These are phyloP conservation scores for Spisula subtruncata DNA, from an alignment of 2,888 invertebrate genomes.

Conservation along the genomic window DNA sequence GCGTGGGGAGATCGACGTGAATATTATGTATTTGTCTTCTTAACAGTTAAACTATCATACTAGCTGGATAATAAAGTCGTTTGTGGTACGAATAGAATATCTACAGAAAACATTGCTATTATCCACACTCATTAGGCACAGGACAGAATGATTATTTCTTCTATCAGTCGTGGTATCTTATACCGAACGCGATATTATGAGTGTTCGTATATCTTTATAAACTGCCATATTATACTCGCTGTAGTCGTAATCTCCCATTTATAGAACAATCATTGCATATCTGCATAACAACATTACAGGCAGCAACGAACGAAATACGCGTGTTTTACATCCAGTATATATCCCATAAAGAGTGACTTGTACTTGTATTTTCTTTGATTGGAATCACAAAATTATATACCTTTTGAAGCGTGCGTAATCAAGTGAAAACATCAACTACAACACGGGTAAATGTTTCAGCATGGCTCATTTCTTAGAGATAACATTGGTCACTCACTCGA, in stretches of 20 bases:
- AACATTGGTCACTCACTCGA: not conserved
- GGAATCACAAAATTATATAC: not conserved
- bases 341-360: not conserved
- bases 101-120: not conserved
- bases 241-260: not conserved
- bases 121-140: not conserved
- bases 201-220: not conserved
- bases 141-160: constrained; percentile 1
- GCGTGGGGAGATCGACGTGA: not conserved
- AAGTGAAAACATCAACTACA: not conserved
- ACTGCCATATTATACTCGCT: not conserved
- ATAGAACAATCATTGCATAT: not conserved
- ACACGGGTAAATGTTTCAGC: not conserved
- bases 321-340: not conserved
- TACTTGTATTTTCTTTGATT: not conserved
- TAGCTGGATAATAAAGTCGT: not conserved
- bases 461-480: not conserved
- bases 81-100: not conserved
- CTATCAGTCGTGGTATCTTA: not conserved
- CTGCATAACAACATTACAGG: not conserved
- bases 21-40: constrained; percentile 15
- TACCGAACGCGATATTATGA: not conserved
- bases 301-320: not conserved
- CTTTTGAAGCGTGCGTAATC: not conserved
- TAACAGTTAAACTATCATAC: not conserved